Evolutionary conservation across 2,797 vertebrate species (phyloP), one percentile per base, ranked within the genome.

Genomic region (Molothrus aeneus): DNA sequence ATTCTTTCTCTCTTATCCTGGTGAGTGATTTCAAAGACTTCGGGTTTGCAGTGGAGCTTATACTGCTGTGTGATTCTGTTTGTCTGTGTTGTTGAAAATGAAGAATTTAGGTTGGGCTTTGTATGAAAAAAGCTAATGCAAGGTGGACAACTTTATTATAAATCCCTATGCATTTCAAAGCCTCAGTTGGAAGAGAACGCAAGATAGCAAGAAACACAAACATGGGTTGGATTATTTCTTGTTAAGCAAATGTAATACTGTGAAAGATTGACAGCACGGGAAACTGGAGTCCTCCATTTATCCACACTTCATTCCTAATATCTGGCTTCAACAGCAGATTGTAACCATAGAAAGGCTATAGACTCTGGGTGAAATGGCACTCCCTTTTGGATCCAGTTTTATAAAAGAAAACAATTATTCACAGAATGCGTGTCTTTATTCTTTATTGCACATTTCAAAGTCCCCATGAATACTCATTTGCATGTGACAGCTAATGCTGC

Each of bases 401-500:
- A 94, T 95, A 96, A 96, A 96, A 91, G 90, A 97, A 97, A 96
- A 96, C 94, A 97, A 96, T 97, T 97, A 96, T 95, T 92, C 94
- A 90, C 73, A 97, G 96, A 96, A 95, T 94, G 95, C 70, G 45
- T 20, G 91, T 91, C 93, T 96, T 96, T 97, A 95, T 97, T 95
- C 92, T 95, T 96, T 95, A 96, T 96, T 96, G 95, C 95, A 93
- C 96, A 85, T 97, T 98, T 97, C 96, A 97, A 96, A 96, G 95
- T 88, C 93, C 47, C 91, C 79, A 90, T 96, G 93, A 96, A 95
- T 97, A 97, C 96, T 95, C 80, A 92, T 97, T 93, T 97, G 95
- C 93, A 87, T 97, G 95, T 97, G 97, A 97, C 96, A 98, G 97
- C 96, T 97, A 97, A 96, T 98, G 98, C 98, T 97, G 96, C 98